Evolutionary conservation across 2,797 vertebrate species (phyloP), one percentile per base, ranked within the genome.

Genomic region (Sorex maritimensis): DNA sequence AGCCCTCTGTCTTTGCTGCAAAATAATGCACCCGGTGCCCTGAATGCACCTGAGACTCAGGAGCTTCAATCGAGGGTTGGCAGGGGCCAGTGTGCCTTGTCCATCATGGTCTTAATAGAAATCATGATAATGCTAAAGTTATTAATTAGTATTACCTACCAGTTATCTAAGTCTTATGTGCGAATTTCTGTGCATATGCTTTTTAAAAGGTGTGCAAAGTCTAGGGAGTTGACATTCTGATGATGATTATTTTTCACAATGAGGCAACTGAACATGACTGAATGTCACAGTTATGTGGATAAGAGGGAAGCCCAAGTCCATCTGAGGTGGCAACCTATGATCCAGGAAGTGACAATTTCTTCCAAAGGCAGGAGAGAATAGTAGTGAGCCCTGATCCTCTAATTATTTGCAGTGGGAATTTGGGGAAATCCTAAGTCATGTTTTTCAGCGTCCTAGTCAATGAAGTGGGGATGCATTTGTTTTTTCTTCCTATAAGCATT

Each of bases 311-410:
- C 30, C 6, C 11, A 23, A 15, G 21, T 1, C 24, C 23, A 13
- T 46, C 6, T 17, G 0, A 52, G 34, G n/a, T 15, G 34, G 58
- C 79, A 55, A 55, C 0, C 13, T 17, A 4, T 5, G 38, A 81
- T n/a, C 19, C 6, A 0, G 26, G 73, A 78, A 73, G 14, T 8
- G 38, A 30, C 24, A 15, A 10, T 71, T 65, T 58, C 14, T 26
- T 15, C 26, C 0, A 11, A 69, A 58, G 41, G 34, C 24, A 46
- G 38, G 14, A 15, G 61, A 73, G 21, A 14, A 80, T 6, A 52
- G 11, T 12, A n/a, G 44, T 21, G 5, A 0, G 38, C 0, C 38
- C 6, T 23, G 4, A 10, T 38, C 17, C 0, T 23, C 34, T 5
- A 6, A 14, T 79, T 5, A 58, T 30, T 91, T 65, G 5, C 19